phyloP scores from a whole-genome alignment of 2,888 invertebrate species.

The Caenorhabditis auriculariae region DNA sequence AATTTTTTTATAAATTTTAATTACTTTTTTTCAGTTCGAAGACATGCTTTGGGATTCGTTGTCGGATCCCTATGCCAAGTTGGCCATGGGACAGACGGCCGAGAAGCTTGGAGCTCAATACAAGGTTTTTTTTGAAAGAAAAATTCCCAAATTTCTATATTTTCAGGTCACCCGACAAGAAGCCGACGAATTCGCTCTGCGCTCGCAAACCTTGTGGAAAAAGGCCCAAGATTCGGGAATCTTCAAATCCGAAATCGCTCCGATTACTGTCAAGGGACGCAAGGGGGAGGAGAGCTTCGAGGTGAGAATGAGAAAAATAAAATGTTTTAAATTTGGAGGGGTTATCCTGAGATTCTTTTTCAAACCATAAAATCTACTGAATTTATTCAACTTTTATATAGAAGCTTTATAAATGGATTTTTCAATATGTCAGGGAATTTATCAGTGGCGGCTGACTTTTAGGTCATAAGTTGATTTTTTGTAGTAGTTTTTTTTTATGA shows the following conservation, averaged over 20 bases:
- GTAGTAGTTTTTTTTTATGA: no score
- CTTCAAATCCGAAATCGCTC: conserved; percentile 86
- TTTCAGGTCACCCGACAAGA: conserved; percentile 76
- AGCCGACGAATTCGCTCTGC: conserved; percentile 81
- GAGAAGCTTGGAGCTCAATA: conserved; percentile 88
- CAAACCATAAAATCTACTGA: no score
- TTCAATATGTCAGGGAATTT: no score
- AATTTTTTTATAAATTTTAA: background rate
- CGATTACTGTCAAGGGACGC: conserved; percentile 77
- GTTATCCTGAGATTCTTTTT: no score
- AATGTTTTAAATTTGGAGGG: no score
- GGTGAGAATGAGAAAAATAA: conserved; percentile 5
- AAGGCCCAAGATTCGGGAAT: conserved; percentile 80
- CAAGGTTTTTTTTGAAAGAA: conserved; percentile 65
- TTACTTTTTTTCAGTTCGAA: conserved; percentile 71
- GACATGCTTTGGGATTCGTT: conserved; percentile 89
- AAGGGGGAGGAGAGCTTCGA: conserved; percentile 77
- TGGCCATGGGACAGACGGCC: conserved; percentile 93
- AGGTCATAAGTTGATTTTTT: no score
- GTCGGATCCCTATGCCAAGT: conserved; percentile 82
- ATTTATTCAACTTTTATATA: no score
- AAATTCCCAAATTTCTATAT: background rate
- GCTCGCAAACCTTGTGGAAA: conserved; percentile 84
- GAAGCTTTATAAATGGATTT: no score
- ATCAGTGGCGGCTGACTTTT: no score